phyloP scores from a whole-genome alignment of 2,113 vertebrate species.

The Columba livia region DNA sequence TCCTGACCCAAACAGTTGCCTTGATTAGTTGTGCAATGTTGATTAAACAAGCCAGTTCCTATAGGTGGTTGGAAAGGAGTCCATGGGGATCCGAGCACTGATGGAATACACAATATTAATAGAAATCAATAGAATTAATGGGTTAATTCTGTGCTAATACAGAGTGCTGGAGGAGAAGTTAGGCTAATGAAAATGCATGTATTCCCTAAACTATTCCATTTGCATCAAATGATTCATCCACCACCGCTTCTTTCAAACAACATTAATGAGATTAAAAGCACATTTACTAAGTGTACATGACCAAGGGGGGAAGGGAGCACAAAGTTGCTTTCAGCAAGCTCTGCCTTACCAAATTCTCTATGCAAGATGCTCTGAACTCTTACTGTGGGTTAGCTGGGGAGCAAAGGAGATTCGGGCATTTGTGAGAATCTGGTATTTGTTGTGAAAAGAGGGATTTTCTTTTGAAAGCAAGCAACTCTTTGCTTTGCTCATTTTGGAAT shows the following conservation, averaged over 20 bases:
- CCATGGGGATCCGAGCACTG: background rate
- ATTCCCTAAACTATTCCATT: constrained; percentile 58
- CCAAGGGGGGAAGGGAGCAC: background rate
- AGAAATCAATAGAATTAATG: constrained; percentile 67
- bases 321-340: background rate
- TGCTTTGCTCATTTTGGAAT: background rate
- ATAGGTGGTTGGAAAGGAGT: background rate
- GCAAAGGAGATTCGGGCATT: background rate
- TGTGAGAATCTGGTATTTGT: no score
- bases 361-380: background rate
- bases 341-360: background rate
- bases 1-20: constrained; percentile 25
- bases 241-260: constrained; percentile 13
- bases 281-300: constrained; percentile 14
- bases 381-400: background rate
- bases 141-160: constrained; percentile 61
- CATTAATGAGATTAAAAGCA: constrained; percentile 45
- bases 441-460: background rate
- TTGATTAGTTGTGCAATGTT: constrained; percentile 25
- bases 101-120: constrained; percentile 41
- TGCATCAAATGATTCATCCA: constrained; percentile 65
- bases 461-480: background rate
- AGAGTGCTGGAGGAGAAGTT: constrained; percentile 32
- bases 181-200: constrained; percentile 64
- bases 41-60: constrained; percentile 59